These are phyloP conservation scores for Caprella mutica DNA, from an alignment of 2,888 invertebrate species.

Conservation along the genomic window DNA sequence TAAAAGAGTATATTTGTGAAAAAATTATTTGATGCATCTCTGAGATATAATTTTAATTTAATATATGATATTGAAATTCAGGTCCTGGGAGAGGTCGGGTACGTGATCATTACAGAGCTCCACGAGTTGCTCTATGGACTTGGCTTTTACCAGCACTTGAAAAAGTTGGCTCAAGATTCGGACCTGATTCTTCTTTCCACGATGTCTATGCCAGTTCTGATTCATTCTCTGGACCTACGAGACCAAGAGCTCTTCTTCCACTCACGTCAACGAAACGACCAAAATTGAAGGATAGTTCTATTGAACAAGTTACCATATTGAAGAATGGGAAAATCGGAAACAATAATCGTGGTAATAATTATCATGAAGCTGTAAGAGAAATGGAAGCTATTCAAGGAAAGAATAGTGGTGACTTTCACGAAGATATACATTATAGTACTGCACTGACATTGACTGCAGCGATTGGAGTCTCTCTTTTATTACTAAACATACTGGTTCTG, in stretches of 20 bases:
- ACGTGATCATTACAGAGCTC: slow-evolving; percentile 87
- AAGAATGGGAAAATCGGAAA: too few relatives aligned
- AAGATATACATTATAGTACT: slow-evolving; percentile 54
- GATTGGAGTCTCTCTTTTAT: slow-evolving; percentile 81
- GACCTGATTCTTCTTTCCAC: slow-evolving; percentile 29
- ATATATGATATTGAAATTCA: neutral
- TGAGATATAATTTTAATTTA: neutral
- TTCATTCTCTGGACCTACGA: slow-evolving; percentile 29
- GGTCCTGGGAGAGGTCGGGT: slow-evolving; percentile 46
- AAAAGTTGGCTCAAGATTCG: slow-evolving; percentile 28
- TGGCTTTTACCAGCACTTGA: slow-evolving; percentile 71
- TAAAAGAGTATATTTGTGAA: neutral
- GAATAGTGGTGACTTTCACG: neutral
- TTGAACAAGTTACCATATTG: too few relatives aligned
- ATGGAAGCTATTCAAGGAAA: neutral
- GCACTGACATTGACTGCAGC: slow-evolving; percentile 86
- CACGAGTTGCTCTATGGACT: slow-evolving; percentile 88
- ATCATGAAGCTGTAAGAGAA: neutral
- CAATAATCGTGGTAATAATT: neutral
- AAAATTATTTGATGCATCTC: neutral
- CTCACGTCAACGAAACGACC: slow-evolving; percentile 14
- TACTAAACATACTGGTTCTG: slow-evolving; percentile 83
- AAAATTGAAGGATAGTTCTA: neutral
- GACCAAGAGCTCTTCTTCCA: slow-evolving; percentile 23
- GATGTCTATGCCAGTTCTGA: slow-evolving; percentile 19